These are phyloP conservation scores for Cottus gobio DNA, from an alignment of 2,113 vertebrate genomes.

Conservation along the genomic window DNA sequence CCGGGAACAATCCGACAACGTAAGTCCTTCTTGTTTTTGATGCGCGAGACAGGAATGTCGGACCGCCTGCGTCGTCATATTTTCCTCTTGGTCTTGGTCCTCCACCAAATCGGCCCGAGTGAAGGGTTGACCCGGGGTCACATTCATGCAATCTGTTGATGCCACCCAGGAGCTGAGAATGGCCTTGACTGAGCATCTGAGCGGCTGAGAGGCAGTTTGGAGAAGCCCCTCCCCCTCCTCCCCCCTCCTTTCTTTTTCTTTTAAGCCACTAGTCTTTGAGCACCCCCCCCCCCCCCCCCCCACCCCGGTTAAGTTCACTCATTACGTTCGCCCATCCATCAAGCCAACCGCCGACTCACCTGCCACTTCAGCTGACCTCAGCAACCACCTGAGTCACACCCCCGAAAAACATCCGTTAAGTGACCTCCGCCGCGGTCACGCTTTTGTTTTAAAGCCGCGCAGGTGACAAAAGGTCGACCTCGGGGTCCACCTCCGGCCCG, in stretches of 20 bases:
- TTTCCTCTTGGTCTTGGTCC: not conserved
- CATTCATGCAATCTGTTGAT: constrained; percentile 77
- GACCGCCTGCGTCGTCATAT: constrained; percentile 6
- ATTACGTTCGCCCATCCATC: constrained; percentile 55
- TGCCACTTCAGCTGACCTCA: constrained; percentile 53
- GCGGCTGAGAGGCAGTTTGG: constrained; percentile 4
- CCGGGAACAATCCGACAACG: constrained; percentile 72
- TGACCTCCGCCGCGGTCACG: constrained; percentile 41
- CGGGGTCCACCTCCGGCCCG: constrained; percentile 53
- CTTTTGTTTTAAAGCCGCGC: constrained; percentile 67
- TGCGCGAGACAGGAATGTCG: not conserved
- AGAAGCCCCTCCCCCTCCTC: not conserved
- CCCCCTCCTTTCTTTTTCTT: not conserved
- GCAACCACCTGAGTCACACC: constrained; percentile 59
- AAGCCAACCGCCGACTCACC: constrained; percentile 44
- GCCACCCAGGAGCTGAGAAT: constrained; percentile 66
- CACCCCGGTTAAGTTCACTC: constrained; percentile 11
- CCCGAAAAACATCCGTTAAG: constrained; percentile 38
- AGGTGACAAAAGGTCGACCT: constrained; percentile 66
- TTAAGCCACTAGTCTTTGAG: constrained; percentile 41
- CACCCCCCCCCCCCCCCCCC: constrained; percentile 27
- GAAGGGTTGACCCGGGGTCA: constrained; percentile 59
- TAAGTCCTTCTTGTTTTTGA: constrained; percentile 49
- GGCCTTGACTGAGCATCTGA: constrained; percentile 61
- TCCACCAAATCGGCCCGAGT: constrained; percentile 23